phyloP scores from a whole-genome alignment of 1,140 invertebrate genomes.

The Danaus melanippus region DNA sequence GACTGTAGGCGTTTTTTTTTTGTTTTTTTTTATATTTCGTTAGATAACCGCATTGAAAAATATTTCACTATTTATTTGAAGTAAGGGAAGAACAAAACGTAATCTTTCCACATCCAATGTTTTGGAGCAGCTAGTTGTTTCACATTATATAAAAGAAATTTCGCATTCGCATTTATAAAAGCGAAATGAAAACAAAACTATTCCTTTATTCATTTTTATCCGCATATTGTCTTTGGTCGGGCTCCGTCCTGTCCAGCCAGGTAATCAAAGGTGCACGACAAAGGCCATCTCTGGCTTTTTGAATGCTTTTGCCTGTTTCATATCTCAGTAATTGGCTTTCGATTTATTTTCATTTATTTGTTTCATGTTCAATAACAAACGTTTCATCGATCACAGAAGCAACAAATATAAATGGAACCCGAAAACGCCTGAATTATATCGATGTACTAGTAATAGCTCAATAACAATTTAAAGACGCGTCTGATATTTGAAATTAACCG shows the following conservation, averaged over 20 bases:
- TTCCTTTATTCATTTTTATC: slow-evolving; percentile 45
- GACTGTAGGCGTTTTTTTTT: slow-evolving; percentile 5
- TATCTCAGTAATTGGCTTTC: slow-evolving; percentile 59
- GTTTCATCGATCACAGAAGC: background rate
- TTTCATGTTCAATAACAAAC: slow-evolving; percentile 22
- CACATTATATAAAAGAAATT: slow-evolving; percentile 26
- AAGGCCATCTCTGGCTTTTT: slow-evolving; percentile 50
- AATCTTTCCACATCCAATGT: slow-evolving; percentile 19
- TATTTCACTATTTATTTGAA: slow-evolving; percentile 1
- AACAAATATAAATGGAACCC: background rate
- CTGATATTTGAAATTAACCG: slow-evolving; percentile 61
- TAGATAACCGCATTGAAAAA: slow-evolving; percentile 3
- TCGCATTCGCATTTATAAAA: slow-evolving; percentile 30
- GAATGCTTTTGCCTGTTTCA: slow-evolving; percentile 46
- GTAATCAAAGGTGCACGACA: slow-evolving; percentile 59
- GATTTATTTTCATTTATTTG: slow-evolving; percentile 38
- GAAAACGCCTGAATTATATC: slow-evolving; percentile 1
- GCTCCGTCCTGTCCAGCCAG: slow-evolving; percentile 31
- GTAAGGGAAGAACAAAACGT: slow-evolving; percentile 19
- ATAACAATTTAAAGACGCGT: slow-evolving; percentile 14
- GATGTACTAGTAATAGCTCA: background rate
- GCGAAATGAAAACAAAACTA: slow-evolving; percentile 37
- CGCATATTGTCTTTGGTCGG: slow-evolving; percentile 41
- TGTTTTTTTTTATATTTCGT: slow-evolving; percentile 8
- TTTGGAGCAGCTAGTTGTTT: slow-evolving; percentile 14